Evolutionary conservation across 2,113 vertebrate species (phyloP), one percentile per base, ranked within the genome.

Genomic region (Parotia lawesii): DNA sequence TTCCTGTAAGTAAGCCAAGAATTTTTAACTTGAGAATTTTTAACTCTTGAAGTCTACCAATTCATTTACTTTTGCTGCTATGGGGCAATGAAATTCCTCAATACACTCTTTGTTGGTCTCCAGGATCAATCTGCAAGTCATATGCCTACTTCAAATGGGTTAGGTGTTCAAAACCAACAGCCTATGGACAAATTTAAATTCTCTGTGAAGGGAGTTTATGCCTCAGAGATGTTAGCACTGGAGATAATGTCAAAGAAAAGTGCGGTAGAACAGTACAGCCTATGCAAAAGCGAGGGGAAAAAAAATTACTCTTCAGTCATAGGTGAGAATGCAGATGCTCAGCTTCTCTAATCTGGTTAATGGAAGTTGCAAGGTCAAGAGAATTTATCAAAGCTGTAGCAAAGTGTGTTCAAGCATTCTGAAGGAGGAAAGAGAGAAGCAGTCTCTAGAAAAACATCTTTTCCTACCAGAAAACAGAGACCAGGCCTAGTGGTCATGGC

Each of bases 141-240:
- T 45, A 64, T 58, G 28, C 37, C 17, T 69, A 14, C 31, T 76
- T 65, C 62, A 77, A 33, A 90, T n/a, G 42, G 22, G 22, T 62
- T 45, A 70, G 61, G 42, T 87, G 27, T 82, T 83, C 78, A 90
- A 85, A 95, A 83, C 14, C 71, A 90, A 62, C 0, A 5, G 27
- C 19, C 47, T 89, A 64, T 71, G 47, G 38, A 45, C 38, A 90
- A 86, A 84, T 27, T 70, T 62, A 86, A 84, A 92, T 77, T 80
- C 25, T 80, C 56, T 44, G 8, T 70, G 60, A 90, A 93, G 70
- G 45, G 95, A 76, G 38, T 85, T 87, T 73, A 66, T 79, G 45
- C 15, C 3, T 70, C 45, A 50, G 21, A 27, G 50, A 38, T 91
- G 42, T 82, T 45, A 75, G 13, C 61, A 70, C 13, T 82, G 42